These are phyloP conservation scores for Pristis pectinata DNA, from an alignment of 2,797 vertebrate genomes.

Conservation along the genomic window DNA sequence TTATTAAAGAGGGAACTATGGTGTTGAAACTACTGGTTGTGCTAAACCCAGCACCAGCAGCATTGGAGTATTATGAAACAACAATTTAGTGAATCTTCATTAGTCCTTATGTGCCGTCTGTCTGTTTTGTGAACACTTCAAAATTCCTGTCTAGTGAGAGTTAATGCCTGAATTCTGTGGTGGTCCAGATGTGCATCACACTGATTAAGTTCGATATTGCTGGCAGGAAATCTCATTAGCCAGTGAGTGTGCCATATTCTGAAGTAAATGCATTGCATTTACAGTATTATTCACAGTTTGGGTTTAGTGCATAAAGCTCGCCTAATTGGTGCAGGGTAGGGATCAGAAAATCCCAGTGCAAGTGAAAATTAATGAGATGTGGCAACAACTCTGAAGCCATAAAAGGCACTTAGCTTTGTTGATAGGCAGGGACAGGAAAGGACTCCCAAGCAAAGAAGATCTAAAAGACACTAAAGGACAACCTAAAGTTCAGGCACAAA, in stretches of 20 bases:
- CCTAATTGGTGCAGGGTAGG: not conserved
- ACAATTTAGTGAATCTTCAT: not conserved
- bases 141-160: not conserved
- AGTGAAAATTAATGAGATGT: not conserved
- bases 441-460: not conserved
- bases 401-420: not conserved
- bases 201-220: constrained; percentile 17
- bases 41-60: not conserved
- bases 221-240: constrained; percentile 12
- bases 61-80: not conserved
- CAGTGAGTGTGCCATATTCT: not conserved
- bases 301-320: not conserved
- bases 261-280: constrained; percentile 6
- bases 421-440: not conserved
- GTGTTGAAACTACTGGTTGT: not conserved
- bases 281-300: constrained; percentile 15
- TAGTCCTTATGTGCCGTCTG: not conserved
- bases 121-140: constrained; percentile 16
- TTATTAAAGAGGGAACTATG: not conserved
- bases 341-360: not conserved
- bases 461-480: not conserved
- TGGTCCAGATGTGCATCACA: not conserved
- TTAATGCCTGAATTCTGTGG: not conserved
- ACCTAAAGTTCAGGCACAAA: not conserved
- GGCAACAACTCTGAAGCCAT: not conserved